Base-by-base conservation (phyloP, 1,140 invertebrate genomes). In the Charaxes varanes region DNA sequence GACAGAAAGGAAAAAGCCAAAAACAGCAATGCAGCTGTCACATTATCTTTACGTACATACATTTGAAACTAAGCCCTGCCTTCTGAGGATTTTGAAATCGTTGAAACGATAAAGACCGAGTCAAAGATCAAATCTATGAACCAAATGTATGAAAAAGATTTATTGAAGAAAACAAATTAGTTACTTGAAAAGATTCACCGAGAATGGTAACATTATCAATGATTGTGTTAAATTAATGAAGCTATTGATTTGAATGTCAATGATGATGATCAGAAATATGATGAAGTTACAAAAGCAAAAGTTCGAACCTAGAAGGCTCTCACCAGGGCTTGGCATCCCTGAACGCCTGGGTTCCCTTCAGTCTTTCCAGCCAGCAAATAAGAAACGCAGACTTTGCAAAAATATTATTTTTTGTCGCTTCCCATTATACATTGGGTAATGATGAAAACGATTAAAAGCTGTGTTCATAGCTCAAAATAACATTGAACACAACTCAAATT, bases 281-380 rank as follows among this genome's bases (percentile, higher is more conserved):
- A 68, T 60, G 54, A 68, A 69, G 58, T 66, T 68, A 74, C 68
- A 73, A 59, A 80, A 79, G 71, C 65, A 77, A 82, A 74, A 79
- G 49, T 79, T 57, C 76, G 79, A 83, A 83, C 79, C 79, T 83
- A 83, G 62, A 77, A 70, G 73, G 76, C 71, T 79, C 84, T 85
- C 82, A 85, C 84, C 84, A 85, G 79, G 84, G 84, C 71, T 82
- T 85, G 55, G 82, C 79, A 81, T 85, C 81, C 79, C 80, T 79
- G 79, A 76, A 81, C 77, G 81, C 78, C 72, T 82, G 79, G 59
- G 82, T 83, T 76, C 82, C 76, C 67, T 84, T 85, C 71, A 81
- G 79, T 74, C 84, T 85, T 76, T 67, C 62, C 70, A 79, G 76
- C 67, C 67, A 78, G 77, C 79, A 83, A 80, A 79, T 80, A 79